A percentile compares a stretch with the other conserved stretches of the same genome.
Evolutionary conservation across 2,797 vertebrate genomes (phyloP).

Genomic region (Diplodus puntazzo): DNA sequence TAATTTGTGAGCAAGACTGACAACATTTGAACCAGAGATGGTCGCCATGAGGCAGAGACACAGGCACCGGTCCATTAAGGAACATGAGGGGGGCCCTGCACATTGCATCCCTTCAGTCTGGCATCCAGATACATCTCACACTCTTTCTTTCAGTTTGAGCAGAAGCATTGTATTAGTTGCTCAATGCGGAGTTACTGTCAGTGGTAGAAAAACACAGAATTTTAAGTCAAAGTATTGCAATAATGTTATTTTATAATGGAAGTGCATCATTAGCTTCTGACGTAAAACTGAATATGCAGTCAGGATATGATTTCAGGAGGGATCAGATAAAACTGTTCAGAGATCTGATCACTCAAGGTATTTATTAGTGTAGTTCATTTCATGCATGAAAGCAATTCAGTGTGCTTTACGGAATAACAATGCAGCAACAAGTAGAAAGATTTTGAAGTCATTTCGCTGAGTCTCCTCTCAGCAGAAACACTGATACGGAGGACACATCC

Average conservation of each 20-base stretch:
- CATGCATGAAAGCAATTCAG: too few species aligned
- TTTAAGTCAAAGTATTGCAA: too few species aligned
- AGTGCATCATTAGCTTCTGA: too few species aligned
- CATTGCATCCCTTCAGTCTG: background rate
- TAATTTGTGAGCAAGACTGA: conserved; percentile 28
- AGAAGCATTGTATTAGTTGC: background rate
- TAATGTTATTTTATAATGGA: too few species aligned
- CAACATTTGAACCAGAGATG: conserved; percentile 11
- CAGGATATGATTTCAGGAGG: background rate
- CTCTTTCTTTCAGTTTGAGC: background rate
- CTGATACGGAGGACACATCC: too few species aligned
- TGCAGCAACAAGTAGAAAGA: too few species aligned
- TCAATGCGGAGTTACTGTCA: background rate
- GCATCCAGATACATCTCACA: background rate
- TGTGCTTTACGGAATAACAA: too few species aligned
- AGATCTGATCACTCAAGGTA: background rate
- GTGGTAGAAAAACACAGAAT: background rate
- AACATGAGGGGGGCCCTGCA: background rate
- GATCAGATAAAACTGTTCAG: background rate
- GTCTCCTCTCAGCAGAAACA: too few species aligned
- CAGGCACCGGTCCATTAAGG: background rate
- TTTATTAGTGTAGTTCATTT: too few species aligned
- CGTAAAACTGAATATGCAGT: background rate
- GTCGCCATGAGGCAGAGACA: background rate
- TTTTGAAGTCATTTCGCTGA: too few species aligned